Evolutionary conservation across 1,140 invertebrate genomes (phyloP).

Genomic region (Danaus melanippus): DNA sequence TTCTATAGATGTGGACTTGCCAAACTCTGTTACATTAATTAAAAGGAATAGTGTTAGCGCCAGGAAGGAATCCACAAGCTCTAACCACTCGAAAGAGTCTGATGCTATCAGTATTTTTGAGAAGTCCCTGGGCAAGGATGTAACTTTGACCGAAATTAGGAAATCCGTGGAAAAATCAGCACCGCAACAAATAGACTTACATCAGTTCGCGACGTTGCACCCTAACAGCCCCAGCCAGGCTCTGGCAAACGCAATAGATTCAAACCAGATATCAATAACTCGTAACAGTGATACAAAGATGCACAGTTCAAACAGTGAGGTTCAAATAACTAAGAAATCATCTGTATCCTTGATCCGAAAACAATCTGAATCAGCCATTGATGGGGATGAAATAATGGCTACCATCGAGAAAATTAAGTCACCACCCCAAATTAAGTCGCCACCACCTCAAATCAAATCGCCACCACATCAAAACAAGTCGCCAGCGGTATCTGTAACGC

Average conservation of each 20-base stretch:
- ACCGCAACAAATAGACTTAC: conserved; percentile 44
- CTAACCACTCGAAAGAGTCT: conserved; percentile 61
- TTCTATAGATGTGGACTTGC: conserved; percentile 62
- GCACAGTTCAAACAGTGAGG: conserved; percentile 27
- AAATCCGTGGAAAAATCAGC: conserved; percentile 65
- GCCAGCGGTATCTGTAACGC: conserved; percentile 39
- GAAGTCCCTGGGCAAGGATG: conserved; percentile 66
- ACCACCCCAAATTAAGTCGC: conserved; percentile 35
- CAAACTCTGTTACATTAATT: conserved; percentile 67
- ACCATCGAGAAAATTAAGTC: conserved; percentile 53
- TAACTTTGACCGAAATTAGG: conserved; percentile 67
- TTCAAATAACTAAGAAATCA: conserved; percentile 47
- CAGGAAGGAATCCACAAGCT: conserved; percentile 67
- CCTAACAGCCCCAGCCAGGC: conserved; percentile 37
- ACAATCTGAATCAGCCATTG: conserved; percentile 40
- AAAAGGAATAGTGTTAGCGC: conserved; percentile 62
- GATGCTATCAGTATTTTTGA: conserved; percentile 69
- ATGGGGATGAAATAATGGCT: conserved; percentile 45
- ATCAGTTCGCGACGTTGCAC: conserved; percentile 56
- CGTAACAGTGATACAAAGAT: conserved; percentile 41
- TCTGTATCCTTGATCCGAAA: conserved; percentile 47
- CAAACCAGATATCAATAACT: conserved; percentile 56
- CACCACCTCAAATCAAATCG: conserved; percentile 36
- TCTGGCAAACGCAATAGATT: conserved; percentile 46
- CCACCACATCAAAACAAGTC: conserved; percentile 38